Evolutionary conservation across 2,113 vertebrate species (phyloP).

Genomic region (Carettochelys insculpta): DNA sequence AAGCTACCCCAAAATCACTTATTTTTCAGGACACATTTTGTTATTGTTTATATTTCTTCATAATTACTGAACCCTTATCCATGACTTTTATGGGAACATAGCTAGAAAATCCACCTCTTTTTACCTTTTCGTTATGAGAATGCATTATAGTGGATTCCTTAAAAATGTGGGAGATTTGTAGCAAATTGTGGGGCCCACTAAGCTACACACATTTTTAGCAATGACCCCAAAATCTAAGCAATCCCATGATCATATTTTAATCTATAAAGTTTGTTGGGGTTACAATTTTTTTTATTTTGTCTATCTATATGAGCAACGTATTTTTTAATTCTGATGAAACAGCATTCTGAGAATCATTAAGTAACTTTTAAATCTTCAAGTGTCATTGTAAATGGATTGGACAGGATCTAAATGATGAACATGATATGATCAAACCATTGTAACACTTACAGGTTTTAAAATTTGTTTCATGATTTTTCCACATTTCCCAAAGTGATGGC

Average conservation of each 20-base stretch:
- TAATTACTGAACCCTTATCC: neutral
- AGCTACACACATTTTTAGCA: neutral
- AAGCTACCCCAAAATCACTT: neutral
- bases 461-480: neutral
- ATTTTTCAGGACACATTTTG: neutral
- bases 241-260: neutral
- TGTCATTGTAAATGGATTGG: neutral
- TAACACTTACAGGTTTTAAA: neutral
- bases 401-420: neutral
- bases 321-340: neutral
- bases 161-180: neutral
- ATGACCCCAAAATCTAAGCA: neutral
- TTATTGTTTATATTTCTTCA: neutral
- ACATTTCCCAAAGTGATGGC: accelerated
- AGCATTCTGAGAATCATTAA: neutral
- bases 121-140: neutral
- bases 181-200: neutral
- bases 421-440: neutral
- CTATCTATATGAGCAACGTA: neutral
- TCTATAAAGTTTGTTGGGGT: neutral
- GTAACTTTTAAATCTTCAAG: neutral
- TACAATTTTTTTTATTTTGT: neutral
- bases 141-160: neutral
- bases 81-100: neutral
- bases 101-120: neutral